Conservation (phyloP, 1,140 invertebrate genomes). For the Scaptomyza pallida region DNA sequence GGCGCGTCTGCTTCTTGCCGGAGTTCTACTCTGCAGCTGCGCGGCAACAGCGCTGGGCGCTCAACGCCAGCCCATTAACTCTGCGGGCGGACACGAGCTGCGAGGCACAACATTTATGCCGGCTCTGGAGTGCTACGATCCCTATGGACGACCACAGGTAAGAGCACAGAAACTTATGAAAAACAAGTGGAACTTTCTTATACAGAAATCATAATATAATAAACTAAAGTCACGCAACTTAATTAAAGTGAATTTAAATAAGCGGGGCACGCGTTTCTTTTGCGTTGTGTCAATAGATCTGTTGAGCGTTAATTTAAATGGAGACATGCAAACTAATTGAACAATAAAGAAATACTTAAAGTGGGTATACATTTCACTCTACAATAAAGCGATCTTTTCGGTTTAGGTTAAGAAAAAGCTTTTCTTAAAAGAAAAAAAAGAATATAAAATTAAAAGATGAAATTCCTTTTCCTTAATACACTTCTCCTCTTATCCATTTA, state of each 20-base stretch:
- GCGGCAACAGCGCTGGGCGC: conserved; percentile 19
- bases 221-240: conserved; percentile 34
- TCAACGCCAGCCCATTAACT: conserved; percentile 63
- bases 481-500: no score
- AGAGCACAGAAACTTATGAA: conserved; percentile 9
- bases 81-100: conserved; percentile 65
- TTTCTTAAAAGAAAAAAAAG: neutral
- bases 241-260: conserved; percentile 59
- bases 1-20: conserved; percentile 54
- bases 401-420: neutral
- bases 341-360: conserved; percentile 44
- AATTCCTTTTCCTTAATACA: neutral
- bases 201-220: conserved; percentile 3
- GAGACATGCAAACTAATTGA: conserved; percentile 67
- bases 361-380: neutral
- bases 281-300: conserved; percentile 29
- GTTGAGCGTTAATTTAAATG: conserved; percentile 52
- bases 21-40: conserved; percentile 54
- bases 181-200: neutral
- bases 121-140: conserved; percentile 83
- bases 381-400: neutral
- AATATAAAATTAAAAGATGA: neutral
- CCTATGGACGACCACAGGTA: conserved; percentile 80
- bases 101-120: conserved; percentile 75
- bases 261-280: conserved; percentile 1